phyloP scores from a whole-genome alignment of 2,113 vertebrate genomes.

The Struthio camelus region DNA sequence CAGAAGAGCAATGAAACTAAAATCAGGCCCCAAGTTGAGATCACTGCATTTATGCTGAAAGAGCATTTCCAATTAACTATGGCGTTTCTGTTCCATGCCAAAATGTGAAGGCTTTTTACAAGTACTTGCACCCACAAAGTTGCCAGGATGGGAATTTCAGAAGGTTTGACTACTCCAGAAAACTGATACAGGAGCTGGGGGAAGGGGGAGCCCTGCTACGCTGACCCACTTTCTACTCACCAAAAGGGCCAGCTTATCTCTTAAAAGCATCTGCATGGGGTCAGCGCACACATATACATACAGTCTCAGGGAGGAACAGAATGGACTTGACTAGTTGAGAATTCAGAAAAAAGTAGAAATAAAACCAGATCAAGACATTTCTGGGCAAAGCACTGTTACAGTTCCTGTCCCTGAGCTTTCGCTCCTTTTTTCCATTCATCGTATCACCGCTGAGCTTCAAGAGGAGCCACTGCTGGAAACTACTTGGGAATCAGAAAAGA shows the following conservation, averaged over 20 bases:
- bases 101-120: neutral
- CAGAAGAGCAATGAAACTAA: neutral
- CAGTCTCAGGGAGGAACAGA: neutral
- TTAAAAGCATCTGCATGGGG: neutral
- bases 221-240: too few species aligned
- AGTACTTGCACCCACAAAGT: neutral
- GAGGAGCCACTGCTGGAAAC: neutral
- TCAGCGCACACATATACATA: neutral
- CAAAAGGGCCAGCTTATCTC: neutral
- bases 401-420: neutral
- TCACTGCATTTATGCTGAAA: neutral
- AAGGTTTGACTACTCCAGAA: too few species aligned
- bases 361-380: neutral
- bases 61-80: neutral
- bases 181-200: too few species aligned
- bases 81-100: neutral
- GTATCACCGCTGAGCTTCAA: neutral
- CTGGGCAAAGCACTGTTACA: neutral
- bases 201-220: too few species aligned
- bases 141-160: too few species aligned
- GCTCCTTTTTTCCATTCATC: neutral
- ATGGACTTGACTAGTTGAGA: rapidly evolving
- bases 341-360: neutral
- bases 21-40: neutral
- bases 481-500: neutral